These are phyloP conservation scores for Mirza zaza DNA, from an alignment of 2,113 vertebrate genomes.

Conservation along the genomic window DNA sequence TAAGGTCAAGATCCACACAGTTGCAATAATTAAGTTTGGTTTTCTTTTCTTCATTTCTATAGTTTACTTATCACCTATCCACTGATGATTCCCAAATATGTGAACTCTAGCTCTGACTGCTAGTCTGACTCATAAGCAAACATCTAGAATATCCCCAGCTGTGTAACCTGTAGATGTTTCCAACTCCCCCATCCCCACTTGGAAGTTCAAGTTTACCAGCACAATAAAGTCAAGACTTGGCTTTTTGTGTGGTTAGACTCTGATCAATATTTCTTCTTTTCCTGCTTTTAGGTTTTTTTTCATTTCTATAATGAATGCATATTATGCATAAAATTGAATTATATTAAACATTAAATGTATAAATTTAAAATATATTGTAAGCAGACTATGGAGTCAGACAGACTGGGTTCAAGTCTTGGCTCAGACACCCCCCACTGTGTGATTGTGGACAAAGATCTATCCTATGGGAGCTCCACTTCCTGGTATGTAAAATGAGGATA, in stretches of 20 bases:
- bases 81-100: neutral
- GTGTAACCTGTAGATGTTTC: neutral
- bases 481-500: neutral
- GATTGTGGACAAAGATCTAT: neutral
- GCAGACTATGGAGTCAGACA: neutral
- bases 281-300: neutral
- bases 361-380: constrained; percentile 9
- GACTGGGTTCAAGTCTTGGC: neutral
- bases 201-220: neutral
- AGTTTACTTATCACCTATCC: neutral
- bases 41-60: neutral
- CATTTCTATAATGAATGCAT: neutral
- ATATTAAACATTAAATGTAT: neutral
- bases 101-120: neutral
- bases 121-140: neutral
- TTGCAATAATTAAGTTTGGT: neutral
- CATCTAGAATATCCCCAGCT: neutral
- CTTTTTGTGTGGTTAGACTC: neutral
- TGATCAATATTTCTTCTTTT: neutral
- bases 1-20: neutral
- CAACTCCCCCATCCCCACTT: neutral
- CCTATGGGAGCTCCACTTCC: neutral
- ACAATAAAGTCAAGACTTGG: neutral
- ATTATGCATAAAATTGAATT: neutral
- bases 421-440: neutral